phyloP scores from a whole-genome alignment of 1,140 invertebrate species.

The Drosophila sucinea region DNA sequence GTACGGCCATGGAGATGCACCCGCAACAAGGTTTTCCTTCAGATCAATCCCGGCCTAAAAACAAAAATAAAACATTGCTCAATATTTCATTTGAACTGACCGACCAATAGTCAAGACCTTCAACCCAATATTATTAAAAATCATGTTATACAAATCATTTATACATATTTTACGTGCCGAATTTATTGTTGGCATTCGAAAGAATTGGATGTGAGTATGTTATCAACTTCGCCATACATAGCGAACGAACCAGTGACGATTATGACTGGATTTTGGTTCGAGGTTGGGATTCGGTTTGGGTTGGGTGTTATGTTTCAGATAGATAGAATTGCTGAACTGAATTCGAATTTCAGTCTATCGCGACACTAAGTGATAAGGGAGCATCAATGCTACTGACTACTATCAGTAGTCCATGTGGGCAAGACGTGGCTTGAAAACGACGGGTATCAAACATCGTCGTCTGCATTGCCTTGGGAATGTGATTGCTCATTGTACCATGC shows the following conservation, averaged over 20 bases:
- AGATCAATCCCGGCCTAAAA: conserved; percentile 88
- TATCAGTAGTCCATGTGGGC: conserved; percentile 50
- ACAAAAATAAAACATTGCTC: conserved; percentile 19
- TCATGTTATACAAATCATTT: conserved; percentile 82
- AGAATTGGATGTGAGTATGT: conserved; percentile 19
- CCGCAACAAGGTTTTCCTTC: conserved; percentile 93
- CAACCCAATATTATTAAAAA: conserved; percentile 76
- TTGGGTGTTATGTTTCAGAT: background rate
- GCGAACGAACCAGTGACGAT: background rate
- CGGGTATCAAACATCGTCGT: background rate
- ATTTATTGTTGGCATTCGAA: conserved; percentile 9
- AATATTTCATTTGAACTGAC: conserved; percentile 33
- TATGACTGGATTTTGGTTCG: background rate
- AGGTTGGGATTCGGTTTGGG: background rate
- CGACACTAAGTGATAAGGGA: conserved; percentile 43
- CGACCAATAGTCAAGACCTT: conserved; percentile 59
- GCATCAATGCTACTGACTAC: conserved; percentile 16
- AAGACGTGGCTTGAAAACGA: conserved; percentile 45
- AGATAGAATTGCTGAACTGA: background rate
- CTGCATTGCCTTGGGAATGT: conserved; percentile 1
- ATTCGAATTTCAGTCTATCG: conserved; percentile 22
- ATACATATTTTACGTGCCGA: conserved; percentile 51
- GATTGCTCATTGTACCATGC: too few species aligned
- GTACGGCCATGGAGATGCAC: conserved; percentile 92
- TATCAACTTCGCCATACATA: conserved; percentile 34